Percentiles rank a stretch among this genome's conserved stretches.
phyloP scores from a whole-genome alignment of 2,113 vertebrate species.

The Cottus gobio region DNA sequence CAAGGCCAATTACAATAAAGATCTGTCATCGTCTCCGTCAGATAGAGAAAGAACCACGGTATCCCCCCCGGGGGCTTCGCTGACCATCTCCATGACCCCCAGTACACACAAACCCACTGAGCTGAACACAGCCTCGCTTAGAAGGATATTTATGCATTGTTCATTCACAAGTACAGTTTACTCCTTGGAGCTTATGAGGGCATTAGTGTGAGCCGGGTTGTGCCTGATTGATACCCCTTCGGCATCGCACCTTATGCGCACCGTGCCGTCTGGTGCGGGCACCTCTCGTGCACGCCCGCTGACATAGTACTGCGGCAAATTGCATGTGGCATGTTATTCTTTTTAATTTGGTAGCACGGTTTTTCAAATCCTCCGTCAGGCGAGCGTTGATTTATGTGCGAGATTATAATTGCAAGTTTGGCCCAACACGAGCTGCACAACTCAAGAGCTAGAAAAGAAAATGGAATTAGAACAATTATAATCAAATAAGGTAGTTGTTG shows the following conservation, averaged over 20 bases:
- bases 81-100: conserved; percentile 34
- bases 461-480: background rate
- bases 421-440: background rate
- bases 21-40: conserved; percentile 53
- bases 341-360: background rate
- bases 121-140: background rate
- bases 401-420: background rate
- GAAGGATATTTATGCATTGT: background rate
- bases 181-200: background rate
- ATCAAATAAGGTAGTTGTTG: background rate
- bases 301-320: background rate
- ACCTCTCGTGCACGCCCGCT: background rate
- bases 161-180: conserved; percentile 16
- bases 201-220: background rate
- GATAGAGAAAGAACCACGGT: conserved; percentile 18
- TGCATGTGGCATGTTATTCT: background rate
- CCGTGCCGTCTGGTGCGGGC: background rate
- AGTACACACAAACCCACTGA: conserved; percentile 21
- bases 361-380: background rate
- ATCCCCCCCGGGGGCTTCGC: conserved; percentile 1
- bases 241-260: background rate
- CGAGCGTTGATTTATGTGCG: background rate
- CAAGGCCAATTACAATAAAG: conserved; percentile 69
- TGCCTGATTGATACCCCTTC: background rate
- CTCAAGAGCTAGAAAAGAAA: background rate